Base-by-base conservation (phyloP, 2,113 vertebrate genomes). In the Lophotis ruficrista region DNA sequence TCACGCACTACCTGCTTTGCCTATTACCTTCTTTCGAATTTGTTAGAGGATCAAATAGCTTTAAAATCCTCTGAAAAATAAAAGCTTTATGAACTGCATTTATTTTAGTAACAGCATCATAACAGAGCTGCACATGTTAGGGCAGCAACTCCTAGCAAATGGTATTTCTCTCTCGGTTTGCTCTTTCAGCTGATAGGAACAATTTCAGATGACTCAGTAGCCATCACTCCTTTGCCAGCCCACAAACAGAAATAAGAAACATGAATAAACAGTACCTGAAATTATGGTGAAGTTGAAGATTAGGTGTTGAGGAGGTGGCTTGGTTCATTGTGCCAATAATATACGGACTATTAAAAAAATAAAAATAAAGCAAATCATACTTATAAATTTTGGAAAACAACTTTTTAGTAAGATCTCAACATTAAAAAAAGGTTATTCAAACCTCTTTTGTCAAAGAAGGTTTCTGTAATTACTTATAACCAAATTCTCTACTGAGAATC, bases 301-400 rank as follows among this genome's bases (percentile, higher is more conserved):
- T 99, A 66, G 99, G 99, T 38, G 99, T 98, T 9, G 99, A 99
- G 14, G 99, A 99, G 24, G 99, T 99, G 65, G 99, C 99, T 97
- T 99, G 99, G 98, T 99, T 99, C 99, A 99, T 99, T 17, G 99
- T 99, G 90, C 99, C 99, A 24, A 99, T 99, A 86, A 99, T 99
- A 73, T 99, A 99, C 0, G 99, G 99, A 51, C 99, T 99, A 87
- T 33, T 53, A 69, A 56, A 38, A 87, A 58, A 50, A 47, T 2
- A 54, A 33, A 54, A 48, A 43, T 2, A 10, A 79, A 66, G 38
- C 5, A 83, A 83, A 78, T 60, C 21, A 38, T 43, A 88, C 12
- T n/a, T 50, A 31, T 9, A 25, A 43, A 48, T 30, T 64, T 48
- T n/a, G 28, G 56, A 68, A 86, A 79, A 10, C 8, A 45, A 56